Evolutionary conservation across 2,888 invertebrate genomes (phyloP).

Genomic region (Ethmia dodecea): DNA sequence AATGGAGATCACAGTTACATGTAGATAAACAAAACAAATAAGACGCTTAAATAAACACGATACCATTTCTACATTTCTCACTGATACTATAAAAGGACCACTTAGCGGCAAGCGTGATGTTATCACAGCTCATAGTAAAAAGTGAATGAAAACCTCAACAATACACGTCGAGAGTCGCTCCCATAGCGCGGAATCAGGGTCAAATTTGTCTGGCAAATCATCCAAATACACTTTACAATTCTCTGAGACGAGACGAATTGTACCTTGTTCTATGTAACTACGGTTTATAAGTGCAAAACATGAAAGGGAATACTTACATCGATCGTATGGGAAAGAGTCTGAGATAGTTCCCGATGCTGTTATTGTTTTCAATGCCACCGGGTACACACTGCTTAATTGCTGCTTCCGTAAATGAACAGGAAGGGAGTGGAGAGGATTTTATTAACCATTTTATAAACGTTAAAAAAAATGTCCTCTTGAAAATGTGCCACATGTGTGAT

Average conservation of each 20-base stretch:
- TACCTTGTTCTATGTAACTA: constrained; percentile 3
- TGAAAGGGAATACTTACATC: constrained; percentile 23
- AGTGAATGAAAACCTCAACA: constrained; percentile 59
- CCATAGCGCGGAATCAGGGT: constrained; percentile 62
- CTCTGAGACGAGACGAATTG: background rate
- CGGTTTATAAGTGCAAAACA: background rate
- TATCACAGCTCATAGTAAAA: constrained; percentile 46
- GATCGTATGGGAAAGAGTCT: constrained; percentile 50
- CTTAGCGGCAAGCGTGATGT: constrained; percentile 29
- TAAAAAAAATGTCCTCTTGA: too few relatives aligned
- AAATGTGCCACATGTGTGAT: too few relatives aligned
- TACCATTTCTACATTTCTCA: constrained; percentile 5
- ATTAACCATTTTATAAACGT: too few relatives aligned
- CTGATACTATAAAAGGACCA: constrained; percentile 11
- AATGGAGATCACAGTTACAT: too few relatives aligned
- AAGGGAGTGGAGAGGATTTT: constrained; percentile 29
- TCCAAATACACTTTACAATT: constrained; percentile 43
- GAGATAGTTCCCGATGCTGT: constrained; percentile 59
- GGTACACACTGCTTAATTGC: constrained; percentile 58
- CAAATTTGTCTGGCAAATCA: constrained; percentile 63
- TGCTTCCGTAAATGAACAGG: constrained; percentile 54
- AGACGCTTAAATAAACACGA: too few relatives aligned
- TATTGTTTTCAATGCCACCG: constrained; percentile 62
- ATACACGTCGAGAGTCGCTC: constrained; percentile 56
- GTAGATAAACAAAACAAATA: too few relatives aligned